A percentile compares a stretch with the other conserved stretches of the same genome.
phyloP scores from a whole-genome alignment of 1,140 invertebrate genomes.

The Drosophila leontia region DNA sequence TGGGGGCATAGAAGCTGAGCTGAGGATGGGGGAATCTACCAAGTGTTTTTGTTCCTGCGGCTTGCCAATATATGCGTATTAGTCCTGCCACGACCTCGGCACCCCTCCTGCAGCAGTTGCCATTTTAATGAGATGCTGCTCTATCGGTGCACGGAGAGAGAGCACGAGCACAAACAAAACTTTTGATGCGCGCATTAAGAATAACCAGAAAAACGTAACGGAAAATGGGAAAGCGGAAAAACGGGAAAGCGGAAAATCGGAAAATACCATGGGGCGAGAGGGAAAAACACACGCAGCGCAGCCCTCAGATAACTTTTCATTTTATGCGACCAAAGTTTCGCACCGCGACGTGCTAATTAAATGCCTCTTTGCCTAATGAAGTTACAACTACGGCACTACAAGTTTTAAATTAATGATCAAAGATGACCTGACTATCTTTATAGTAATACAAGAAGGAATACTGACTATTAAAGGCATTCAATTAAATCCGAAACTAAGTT shows the following conservation, averaged over 20 bases:
- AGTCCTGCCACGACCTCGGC: constrained; percentile 26
- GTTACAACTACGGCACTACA: constrained; percentile 60
- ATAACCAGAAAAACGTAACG: constrained; percentile 46
- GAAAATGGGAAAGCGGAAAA: constrained; percentile 17
- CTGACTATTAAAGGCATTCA: not conserved
- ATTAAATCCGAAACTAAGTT: not conserved
- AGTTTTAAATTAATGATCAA: constrained; percentile 77
- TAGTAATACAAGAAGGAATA: too few relatives aligned
- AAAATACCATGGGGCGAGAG: constrained; percentile 14
- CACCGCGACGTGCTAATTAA: constrained; percentile 79
- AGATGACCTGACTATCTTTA: constrained; percentile 40
- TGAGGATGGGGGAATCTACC: not conserved
- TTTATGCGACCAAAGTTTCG: constrained; percentile 70
- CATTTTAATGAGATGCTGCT: constrained; percentile 73
- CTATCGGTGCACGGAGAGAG: constrained; percentile 45
- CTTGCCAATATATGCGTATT: constrained; percentile 60
- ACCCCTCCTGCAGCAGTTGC: constrained; percentile 51
- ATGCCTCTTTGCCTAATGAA: constrained; percentile 81
- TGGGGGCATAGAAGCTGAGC: not conserved
- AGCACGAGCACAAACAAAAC: constrained; percentile 62
- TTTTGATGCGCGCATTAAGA: constrained; percentile 72
- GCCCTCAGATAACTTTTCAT: constrained; percentile 50
- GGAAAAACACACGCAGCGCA: constrained; percentile 24
- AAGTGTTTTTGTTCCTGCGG: constrained; percentile 46
- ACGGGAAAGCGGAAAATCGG: constrained; percentile 29